These are phyloP conservation scores for Caenorhabditis sp. DNA, from an alignment of 2,888 invertebrate genomes.

Conservation along the genomic window DNA sequence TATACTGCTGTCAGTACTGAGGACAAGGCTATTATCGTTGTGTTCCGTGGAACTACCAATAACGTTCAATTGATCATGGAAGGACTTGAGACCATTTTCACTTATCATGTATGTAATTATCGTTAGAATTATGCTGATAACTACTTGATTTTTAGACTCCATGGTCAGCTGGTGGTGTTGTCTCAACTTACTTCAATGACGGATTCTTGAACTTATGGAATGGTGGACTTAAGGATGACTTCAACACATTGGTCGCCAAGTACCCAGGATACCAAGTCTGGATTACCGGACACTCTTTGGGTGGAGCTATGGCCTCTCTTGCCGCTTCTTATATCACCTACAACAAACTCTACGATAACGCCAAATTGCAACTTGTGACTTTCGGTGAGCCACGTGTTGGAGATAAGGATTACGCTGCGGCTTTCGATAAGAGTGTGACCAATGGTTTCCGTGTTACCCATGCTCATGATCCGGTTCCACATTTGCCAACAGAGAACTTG, in stretches of 20 bases:
- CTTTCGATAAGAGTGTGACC: slow-evolving; percentile 47
- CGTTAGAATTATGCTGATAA: neutral
- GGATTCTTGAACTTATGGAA: slow-evolving; percentile 54
- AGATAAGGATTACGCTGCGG: slow-evolving; percentile 45
- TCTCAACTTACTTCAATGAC: slow-evolving; percentile 54
- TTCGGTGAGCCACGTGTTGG: slow-evolving; percentile 62
- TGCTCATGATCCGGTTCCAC: slow-evolving; percentile 54
- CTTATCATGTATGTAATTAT: slow-evolving; percentile 33
- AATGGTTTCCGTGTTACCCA: slow-evolving; percentile 55
- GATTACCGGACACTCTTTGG: slow-evolving; percentile 56
- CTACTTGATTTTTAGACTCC: slow-evolving; percentile 34
- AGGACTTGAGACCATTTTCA: slow-evolving; percentile 44
- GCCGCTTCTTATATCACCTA: slow-evolving; percentile 51
- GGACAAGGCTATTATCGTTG: slow-evolving; percentile 53
- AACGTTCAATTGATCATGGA: slow-evolving; percentile 52
- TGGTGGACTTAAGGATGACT: slow-evolving; percentile 50
- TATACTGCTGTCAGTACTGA: slow-evolving; percentile 45
- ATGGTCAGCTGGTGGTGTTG: slow-evolving; percentile 52
- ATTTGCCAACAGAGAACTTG: slow-evolving; percentile 51
- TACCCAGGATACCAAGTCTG: slow-evolving; percentile 54
- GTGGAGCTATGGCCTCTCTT: slow-evolving; percentile 60
- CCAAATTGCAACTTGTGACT: slow-evolving; percentile 46
- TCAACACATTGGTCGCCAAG: slow-evolving; percentile 40
- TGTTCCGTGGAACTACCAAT: slow-evolving; percentile 53
- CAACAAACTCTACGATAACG: slow-evolving; percentile 40